phyloP scores from a whole-genome alignment of 2,888 invertebrate species.

The Xanthia icteritia region DNA sequence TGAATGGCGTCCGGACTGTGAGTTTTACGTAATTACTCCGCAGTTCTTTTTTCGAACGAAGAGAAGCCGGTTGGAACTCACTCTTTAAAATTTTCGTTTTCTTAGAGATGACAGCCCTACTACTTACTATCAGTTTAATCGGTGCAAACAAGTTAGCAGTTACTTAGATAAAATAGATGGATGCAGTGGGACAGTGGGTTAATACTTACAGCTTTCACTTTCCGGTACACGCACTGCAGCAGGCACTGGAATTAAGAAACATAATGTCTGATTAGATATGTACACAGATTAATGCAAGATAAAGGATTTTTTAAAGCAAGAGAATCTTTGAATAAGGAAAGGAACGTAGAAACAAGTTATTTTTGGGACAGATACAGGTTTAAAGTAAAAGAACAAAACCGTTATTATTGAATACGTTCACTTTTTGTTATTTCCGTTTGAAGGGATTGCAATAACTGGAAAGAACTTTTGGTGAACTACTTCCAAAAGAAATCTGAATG shows the following conservation, averaged over 20 bases:
- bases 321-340: neutral
- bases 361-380: neutral
- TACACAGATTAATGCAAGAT: neutral
- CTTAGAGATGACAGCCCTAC: conserved; percentile 47
- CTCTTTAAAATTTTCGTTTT: neutral
- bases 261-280: conserved; percentile 27
- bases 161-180: conserved; percentile 48
- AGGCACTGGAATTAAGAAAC: conserved; percentile 91
- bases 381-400: neutral
- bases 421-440: neutral
- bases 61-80: neutral
- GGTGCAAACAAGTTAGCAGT: conserved; percentile 56
- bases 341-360: neutral
- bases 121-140: conserved; percentile 51
- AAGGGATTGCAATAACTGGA: too few relatives aligned
- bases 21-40: too few relatives aligned
- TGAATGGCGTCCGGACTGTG: too few relatives aligned
- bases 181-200: conserved; percentile 50
- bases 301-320: neutral
- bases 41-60: neutral
- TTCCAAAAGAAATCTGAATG: neutral
- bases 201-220: conserved; percentile 94
- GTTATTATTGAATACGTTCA: neutral
- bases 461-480: conserved; percentile 1
- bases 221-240: conserved; percentile 94